Evolutionary conservation across 2,888 invertebrate genomes (phyloP), one percentile per base, ranked within the genome.

Genomic region (Hydriomena furcata): DNA sequence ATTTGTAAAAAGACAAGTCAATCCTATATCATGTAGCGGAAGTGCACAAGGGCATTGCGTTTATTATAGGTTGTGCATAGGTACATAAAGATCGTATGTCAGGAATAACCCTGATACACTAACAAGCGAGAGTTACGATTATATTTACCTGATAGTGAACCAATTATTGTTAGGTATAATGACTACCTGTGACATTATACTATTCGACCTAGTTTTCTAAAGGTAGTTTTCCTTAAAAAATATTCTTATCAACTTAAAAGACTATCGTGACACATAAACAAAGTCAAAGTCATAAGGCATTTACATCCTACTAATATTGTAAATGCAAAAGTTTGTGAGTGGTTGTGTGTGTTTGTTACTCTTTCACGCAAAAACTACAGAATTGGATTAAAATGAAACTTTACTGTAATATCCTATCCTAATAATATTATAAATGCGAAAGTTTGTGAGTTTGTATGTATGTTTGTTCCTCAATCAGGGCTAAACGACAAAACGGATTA

Each of bases 1-100:
- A 40, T 47, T 34, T 47, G 32, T 42, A 31, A 36, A 36, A 49
- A 43, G 37, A 27, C 23, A 41, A 34, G 40, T 32, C 31, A 34
- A 51, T 27, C 35, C 46, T 64, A 58, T 58, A 27, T 30, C 46
- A 41, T 56, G 59, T 59, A 58, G 58, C 76, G 78, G 79, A 79
- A 76, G 67, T 63, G 34, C 23, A 52, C 76, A 75, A 76, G 75
- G 74, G 57, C 76, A 65, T 36, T 30, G 38, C 24, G 34, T 20
- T 37, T 36, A 30, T 32, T 32, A 38, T 30, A 7, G n/a, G 25
- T 24, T 30, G 32, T 35, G 21, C 28, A 11, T n/a, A 27, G 5
- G 11, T 5, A 25, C 40, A 2, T 28, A 34, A 23, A 12, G 25
- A 38, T 47, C 28, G 21, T 13, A 37, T 38, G 49, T 50, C 46